Conservation (phyloP, 2,888 invertebrate genomes). For the Ochropleura leucogaster region DNA sequence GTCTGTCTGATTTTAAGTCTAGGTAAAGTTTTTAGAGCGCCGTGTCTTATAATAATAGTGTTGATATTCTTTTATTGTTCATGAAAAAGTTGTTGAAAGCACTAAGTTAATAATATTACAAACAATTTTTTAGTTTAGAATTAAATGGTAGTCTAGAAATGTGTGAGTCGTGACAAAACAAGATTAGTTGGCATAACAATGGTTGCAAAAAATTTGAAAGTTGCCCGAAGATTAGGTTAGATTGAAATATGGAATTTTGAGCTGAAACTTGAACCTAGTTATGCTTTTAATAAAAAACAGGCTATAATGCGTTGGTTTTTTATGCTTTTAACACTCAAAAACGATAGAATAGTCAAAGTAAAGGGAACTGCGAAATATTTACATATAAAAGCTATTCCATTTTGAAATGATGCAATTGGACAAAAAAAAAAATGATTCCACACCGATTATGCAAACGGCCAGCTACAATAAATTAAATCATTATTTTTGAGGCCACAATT, state of each 20-base stretch:
- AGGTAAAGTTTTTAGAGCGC: constrained; percentile 25
- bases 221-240: not conserved
- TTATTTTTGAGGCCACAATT: constrained; percentile 4
- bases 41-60: constrained; percentile 12
- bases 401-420: not conserved
- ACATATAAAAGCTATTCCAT: constrained; percentile 5
- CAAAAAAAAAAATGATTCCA: constrained; percentile 22
- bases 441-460: constrained; percentile 30
- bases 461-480: not conserved
- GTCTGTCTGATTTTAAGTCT: constrained; percentile 30
- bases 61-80: constrained; percentile 16
- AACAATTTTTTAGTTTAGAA: constrained; percentile 7
- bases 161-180: constrained; percentile 34
- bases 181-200: constrained; percentile 43
- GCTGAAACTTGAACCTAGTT: not conserved
- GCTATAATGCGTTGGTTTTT: not conserved
- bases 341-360: not conserved
- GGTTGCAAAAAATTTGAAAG: constrained; percentile 32
- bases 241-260: not conserved
- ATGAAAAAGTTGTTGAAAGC: constrained; percentile 30
- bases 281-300: not conserved
- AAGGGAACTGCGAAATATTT: not conserved
- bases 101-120: not conserved
- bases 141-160: constrained; percentile 25
- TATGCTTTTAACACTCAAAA: not conserved